Percentiles rank a stretch among this genome's conserved stretches.
These are phyloP conservation scores for Macrostomum lignano DNA, from an alignment of 1,140 invertebrate genomes.

Conservation along the genomic window DNA sequence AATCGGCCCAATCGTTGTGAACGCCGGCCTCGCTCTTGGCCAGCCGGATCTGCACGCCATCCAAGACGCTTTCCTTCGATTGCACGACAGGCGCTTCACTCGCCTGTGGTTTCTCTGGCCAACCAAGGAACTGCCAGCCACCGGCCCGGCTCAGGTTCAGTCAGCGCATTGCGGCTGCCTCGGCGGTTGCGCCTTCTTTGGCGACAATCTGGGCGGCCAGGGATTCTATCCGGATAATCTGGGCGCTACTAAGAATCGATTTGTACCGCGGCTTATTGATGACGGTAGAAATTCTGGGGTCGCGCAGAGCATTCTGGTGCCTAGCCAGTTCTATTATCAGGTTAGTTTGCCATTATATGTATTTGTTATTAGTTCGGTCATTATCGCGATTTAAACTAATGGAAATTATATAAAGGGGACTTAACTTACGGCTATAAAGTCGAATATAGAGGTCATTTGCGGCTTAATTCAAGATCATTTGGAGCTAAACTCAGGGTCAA, in stretches of 20 bases:
- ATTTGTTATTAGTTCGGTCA: too few relatives aligned
- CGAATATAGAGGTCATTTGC: too few relatives aligned
- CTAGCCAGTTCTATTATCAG: too few relatives aligned
- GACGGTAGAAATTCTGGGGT: too few relatives aligned
- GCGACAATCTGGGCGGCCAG: constrained; percentile 42
- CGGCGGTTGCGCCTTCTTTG: constrained; percentile 74
- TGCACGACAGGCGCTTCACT: constrained; percentile 57
- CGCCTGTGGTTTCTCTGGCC: constrained; percentile 79
- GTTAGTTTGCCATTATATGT: too few relatives aligned
- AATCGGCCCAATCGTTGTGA: constrained; percentile 60
- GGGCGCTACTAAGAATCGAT: constrained; percentile 75
- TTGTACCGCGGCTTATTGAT: constrained; percentile 69
- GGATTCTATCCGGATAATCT: too few relatives aligned
- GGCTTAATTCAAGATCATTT: too few relatives aligned
- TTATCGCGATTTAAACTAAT: too few relatives aligned
- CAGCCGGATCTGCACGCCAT: constrained; percentile 17
- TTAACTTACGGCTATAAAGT: too few relatives aligned
- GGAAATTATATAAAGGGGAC: too few relatives aligned
- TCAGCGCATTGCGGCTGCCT: constrained; percentile 74
- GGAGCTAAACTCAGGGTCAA: too few relatives aligned
- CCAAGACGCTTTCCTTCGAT: constrained; percentile 39
- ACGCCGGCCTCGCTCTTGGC: constrained; percentile 43
- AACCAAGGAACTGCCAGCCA: constrained; percentile 30
- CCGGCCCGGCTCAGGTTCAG: constrained; percentile 30
- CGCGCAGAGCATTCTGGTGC: too few relatives aligned